Evolutionary conservation across 2,888 invertebrate species (phyloP).

Genomic region (Suillia variegata): DNA sequence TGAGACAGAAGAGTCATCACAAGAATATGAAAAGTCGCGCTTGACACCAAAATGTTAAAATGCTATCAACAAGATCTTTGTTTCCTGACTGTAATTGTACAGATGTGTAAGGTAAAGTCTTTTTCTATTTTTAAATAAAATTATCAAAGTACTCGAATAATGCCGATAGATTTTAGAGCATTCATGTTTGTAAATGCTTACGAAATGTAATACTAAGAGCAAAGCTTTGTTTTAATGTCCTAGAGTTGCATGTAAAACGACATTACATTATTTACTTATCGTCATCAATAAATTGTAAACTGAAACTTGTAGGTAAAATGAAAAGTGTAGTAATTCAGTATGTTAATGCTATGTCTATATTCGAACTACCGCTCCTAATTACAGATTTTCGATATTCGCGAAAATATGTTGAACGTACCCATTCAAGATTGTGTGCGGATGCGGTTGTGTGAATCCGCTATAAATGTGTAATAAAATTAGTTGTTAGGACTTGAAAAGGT

Average conservation of each 20-base stretch:
- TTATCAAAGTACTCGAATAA: neutral
- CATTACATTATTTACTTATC: too few species aligned
- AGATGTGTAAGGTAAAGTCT: too few species aligned
- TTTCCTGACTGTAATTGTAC: too few species aligned
- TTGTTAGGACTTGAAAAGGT: constrained; percentile 46
- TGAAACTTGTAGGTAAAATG: constrained; percentile 14
- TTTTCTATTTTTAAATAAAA: neutral
- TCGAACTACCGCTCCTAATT: too few species aligned
- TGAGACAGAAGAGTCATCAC: neutral
- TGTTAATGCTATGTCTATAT: too few species aligned
- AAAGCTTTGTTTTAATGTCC: neutral
- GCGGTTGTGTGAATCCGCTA: too few species aligned
- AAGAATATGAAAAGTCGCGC: too few species aligned
- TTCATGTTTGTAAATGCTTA: neutral
- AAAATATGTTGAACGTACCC: too few species aligned
- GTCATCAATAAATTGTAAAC: neutral
- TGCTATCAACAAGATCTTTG: too few species aligned
- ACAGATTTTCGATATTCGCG: too few species aligned
- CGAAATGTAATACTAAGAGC: neutral
- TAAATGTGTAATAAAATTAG: constrained; percentile 45
- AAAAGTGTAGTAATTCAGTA: constrained; percentile 12
- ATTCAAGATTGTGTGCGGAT: too few species aligned
- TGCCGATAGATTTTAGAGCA: constrained; percentile 1
- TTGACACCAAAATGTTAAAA: too few species aligned
- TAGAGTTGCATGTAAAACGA: neutral